Evolutionary conservation across 2,888 invertebrate species (phyloP), one percentile per base, ranked within the genome.

Genomic region (Dolomedes plantarius): DNA sequence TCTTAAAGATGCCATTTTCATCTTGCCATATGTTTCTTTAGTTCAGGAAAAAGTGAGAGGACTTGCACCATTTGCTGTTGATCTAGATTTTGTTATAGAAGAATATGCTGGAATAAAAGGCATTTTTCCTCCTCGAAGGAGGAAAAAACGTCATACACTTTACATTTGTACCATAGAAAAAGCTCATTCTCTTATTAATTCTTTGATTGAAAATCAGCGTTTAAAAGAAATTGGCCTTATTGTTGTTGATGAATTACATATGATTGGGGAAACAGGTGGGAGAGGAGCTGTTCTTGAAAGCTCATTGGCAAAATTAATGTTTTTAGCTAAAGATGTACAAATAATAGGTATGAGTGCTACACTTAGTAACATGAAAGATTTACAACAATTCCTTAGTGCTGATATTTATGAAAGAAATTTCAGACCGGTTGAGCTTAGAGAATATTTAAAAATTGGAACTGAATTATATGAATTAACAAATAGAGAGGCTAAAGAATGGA

Each of bases 281-380:
- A 93, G 98, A 89, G 98, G 98, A 1, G 95, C 96, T 0, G 94
- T 94, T 0, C 92, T 99, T 65, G 99, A 99, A 92, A 94, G 94
- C 50, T 92, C 96, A 79, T 92, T 99, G 19, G 94, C 97, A 0
- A 98, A 97, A 91, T 92, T 96, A 1, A 93, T 95, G 13, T 88
- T 72, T 46, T 28, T 65, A 28, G 65, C 79, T 36, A 71, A 75
- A 32, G 92, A 92, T 79, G 94, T 96, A 86, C 98, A 98, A 91
- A 95, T 99, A 82, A 94, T 99, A 23, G 98, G 97, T 28, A 98
- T 99, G 98, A 98, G 97, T 91, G 99, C 99, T 0, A 99, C 99
- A 0, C 95, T 99, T 89, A 97, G 96, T 82, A 98, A 99, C 92
- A 92, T 98, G 76, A 91, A 93, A 0, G 96, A 98, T 90, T 90